Evolutionary conservation across 2,797 vertebrate species (phyloP).

Genomic region (Pipistrellus nathusii): DNA sequence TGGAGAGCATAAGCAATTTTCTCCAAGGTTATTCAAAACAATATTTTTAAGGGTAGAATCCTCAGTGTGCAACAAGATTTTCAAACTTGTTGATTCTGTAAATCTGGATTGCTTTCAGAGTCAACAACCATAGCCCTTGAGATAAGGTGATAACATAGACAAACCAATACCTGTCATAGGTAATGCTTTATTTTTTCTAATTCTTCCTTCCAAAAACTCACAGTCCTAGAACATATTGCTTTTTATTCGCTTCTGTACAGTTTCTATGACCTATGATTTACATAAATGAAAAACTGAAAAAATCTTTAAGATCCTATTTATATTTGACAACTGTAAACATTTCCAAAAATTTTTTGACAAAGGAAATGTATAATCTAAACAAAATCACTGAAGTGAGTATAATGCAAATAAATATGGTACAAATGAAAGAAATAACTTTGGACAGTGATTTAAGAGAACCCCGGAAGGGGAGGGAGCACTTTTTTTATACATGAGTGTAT

Average conservation of each 20-base stretch:
- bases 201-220: neutral
- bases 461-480: neutral
- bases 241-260: neutral
- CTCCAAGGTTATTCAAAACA: conserved; percentile 38
- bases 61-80: conserved; percentile 53
- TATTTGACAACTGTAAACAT: neutral
- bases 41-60: conserved; percentile 44
- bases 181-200: neutral
- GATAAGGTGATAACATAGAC: neutral
- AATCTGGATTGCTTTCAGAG: neutral
- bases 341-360: neutral
- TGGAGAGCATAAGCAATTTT: conserved; percentile 53
- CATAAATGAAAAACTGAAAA: neutral
- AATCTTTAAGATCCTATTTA: neutral
- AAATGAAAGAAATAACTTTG: conserved; percentile 20
- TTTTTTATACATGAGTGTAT: neutral
- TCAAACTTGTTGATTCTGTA: conserved; percentile 58
- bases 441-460: neutral
- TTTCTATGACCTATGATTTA: neutral
- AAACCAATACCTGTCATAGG: neutral
- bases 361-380: neutral
- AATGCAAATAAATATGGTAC: conserved; percentile 37
- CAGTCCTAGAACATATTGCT: neutral
- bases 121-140: neutral
- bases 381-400: neutral